Evolutionary conservation across 2,797 vertebrate genomes (phyloP).

Genomic region (Rousettus madagascariensis): DNA sequence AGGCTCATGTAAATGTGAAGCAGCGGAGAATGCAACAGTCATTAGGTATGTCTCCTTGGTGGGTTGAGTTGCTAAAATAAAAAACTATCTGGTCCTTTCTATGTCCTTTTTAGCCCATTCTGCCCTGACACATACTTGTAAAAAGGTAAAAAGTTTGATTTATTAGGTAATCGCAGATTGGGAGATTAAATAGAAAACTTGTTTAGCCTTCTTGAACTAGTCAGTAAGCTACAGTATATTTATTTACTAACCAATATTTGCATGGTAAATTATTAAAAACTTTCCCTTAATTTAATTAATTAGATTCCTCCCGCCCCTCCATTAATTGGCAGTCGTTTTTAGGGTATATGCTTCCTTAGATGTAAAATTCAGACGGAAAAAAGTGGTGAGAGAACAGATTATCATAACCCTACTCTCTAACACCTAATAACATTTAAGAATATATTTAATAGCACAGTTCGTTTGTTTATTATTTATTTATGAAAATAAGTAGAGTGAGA

Average conservation of each 20-base stretch:
- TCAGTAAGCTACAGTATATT: neutral
- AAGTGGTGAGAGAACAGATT: neutral
- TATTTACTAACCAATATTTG: neutral
- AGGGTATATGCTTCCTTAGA: neutral
- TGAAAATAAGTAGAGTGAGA: neutral
- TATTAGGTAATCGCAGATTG: neutral
- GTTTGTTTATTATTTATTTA: too few species aligned
- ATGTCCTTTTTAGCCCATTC: neutral
- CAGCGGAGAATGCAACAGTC: neutral
- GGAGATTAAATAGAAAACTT: neutral
- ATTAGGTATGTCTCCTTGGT: neutral
- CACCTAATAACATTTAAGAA: neutral
- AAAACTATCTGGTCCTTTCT: neutral
- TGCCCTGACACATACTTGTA: neutral
- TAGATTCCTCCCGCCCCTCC: neutral
- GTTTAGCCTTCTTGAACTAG: neutral
- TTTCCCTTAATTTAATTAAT: neutral
- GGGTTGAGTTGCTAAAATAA: neutral
- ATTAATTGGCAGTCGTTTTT: neutral
- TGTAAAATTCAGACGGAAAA: neutral
- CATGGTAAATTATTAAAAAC: neutral
- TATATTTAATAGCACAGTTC: neutral
- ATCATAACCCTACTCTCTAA: neutral
- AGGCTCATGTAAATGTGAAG: neutral
- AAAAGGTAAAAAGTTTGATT: neutral